phyloP scores from a whole-genome alignment of 1,140 invertebrate genomes.

The Goniozus legneri region DNA sequence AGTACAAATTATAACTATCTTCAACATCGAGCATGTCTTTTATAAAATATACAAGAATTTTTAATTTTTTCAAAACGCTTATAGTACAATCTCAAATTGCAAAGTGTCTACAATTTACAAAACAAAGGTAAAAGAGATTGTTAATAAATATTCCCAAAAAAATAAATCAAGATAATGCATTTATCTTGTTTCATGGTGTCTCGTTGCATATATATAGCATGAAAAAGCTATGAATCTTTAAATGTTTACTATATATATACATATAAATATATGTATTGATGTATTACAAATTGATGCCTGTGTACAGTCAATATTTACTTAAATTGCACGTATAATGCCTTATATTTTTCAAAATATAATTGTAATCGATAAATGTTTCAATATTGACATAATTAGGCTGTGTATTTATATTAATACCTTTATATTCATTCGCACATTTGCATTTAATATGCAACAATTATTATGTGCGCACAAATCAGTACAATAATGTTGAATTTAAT shows the following conservation, averaged over 20 bases:
- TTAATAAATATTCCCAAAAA: not conserved
- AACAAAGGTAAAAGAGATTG: conserved; percentile 11
- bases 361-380: conserved; percentile 26
- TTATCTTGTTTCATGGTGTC: conserved; percentile 11
- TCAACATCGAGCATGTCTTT: conserved; percentile 20
- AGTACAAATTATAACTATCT: conserved; percentile 15
- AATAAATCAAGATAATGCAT: not conserved
- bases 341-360: conserved; percentile 19
- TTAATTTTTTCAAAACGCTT: conserved; percentile 15
- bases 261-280: no score
- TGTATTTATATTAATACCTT: not conserved
- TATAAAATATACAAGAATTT: conserved; percentile 16
- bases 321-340: conserved; percentile 32
- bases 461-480: conserved; percentile 19
- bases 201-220: conserved; percentile 22
- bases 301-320: conserved; percentile 27
- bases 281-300: conserved; percentile 32
- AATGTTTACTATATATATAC: conserved; percentile 31
- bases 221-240: conserved; percentile 20
- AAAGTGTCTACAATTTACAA: conserved; percentile 7
- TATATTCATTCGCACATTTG: not conserved
- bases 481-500: not conserved
- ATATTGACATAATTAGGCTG: not conserved
- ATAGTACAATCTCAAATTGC: conserved; percentile 14
- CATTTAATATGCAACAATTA: conserved; percentile 1